These are phyloP conservation scores for Brenthis ino DNA, from an alignment of 2,888 invertebrate genomes.

Conservation along the genomic window DNA sequence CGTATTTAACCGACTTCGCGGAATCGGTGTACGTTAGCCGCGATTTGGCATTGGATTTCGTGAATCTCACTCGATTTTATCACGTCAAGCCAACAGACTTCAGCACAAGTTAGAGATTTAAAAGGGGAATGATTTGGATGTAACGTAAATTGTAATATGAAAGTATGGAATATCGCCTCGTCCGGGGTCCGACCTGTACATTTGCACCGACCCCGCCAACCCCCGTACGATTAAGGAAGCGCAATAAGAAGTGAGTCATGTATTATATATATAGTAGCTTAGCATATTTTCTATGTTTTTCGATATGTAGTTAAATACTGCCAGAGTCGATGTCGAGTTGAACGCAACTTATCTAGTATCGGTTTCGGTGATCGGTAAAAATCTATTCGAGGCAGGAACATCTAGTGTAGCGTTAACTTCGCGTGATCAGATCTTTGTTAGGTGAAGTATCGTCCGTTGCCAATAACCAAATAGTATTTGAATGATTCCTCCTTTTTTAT, in stretches of 20 bases:
- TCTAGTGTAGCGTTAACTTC: conserved; percentile 54
- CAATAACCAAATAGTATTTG: conserved; percentile 76
- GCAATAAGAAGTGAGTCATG: conserved; percentile 78
- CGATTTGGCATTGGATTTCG: conserved; percentile 30
- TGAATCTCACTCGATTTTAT: conserved; percentile 42
- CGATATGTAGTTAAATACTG: conserved; percentile 77
- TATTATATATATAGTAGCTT: conserved; percentile 74
- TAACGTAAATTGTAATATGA: too few species aligned
- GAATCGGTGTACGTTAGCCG: too few species aligned
- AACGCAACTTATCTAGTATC: conserved; percentile 33
- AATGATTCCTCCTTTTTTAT: conserved; percentile 69
- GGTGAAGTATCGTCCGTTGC: conserved; percentile 66
- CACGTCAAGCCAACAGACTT: conserved; percentile 3
- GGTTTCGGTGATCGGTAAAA: conserved; percentile 39
- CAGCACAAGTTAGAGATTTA: too few species aligned
- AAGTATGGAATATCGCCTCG: too few species aligned
- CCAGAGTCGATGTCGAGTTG: conserved; percentile 56
- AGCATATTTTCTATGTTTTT: conserved; percentile 77
- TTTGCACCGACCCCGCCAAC: conserved; percentile 36
- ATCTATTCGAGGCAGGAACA: conserved; percentile 37
- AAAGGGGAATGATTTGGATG: too few species aligned
- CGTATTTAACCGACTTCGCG: conserved; percentile 4
- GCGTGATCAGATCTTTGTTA: conserved; percentile 58
- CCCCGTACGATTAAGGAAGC: conserved; percentile 66
- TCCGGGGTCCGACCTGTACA: too few species aligned